These are phyloP conservation scores for Apis dorsata DNA, from an alignment of 1,140 invertebrate species.

Conservation along the genomic window DNA sequence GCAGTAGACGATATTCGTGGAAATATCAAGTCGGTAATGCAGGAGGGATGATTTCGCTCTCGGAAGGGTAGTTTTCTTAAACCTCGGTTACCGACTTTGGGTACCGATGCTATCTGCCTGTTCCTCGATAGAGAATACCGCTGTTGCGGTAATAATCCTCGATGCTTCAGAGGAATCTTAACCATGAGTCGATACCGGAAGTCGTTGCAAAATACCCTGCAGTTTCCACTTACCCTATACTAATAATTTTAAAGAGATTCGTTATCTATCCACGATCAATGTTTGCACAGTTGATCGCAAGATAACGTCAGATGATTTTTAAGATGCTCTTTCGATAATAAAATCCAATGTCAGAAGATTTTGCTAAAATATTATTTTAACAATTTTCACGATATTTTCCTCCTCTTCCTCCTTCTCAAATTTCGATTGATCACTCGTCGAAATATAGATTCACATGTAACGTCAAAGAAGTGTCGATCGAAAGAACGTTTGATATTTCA, in stretches of 20 bases:
- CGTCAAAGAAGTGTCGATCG: neutral
- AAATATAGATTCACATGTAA: too few species aligned
- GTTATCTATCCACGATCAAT: neutral
- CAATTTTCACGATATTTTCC: too few species aligned
- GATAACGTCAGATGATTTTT: neutral
- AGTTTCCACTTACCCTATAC: neutral
- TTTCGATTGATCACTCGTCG: too few species aligned
- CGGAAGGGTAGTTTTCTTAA: constrained; percentile 26
- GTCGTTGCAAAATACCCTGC: neutral
- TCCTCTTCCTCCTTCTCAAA: too few species aligned
- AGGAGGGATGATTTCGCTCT: constrained; percentile 50
- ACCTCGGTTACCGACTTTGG: constrained; percentile 42
- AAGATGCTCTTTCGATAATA: neutral
- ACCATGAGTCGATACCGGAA: neutral
- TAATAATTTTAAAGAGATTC: neutral
- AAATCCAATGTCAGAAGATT: neutral
- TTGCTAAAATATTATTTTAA: neutral
- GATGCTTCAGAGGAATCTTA: neutral
- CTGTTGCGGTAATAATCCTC: neutral
- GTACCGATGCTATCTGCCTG: neutral
- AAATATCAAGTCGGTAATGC: constrained; percentile 62
- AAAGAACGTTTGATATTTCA: neutral
- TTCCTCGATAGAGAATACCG: neutral
- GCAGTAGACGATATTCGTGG: constrained; percentile 19
- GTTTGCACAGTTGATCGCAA: neutral